Conservation (phyloP, 30 jellyfish, hydroid and myxozoan species). For the Aurelia coerulea region DNA sequence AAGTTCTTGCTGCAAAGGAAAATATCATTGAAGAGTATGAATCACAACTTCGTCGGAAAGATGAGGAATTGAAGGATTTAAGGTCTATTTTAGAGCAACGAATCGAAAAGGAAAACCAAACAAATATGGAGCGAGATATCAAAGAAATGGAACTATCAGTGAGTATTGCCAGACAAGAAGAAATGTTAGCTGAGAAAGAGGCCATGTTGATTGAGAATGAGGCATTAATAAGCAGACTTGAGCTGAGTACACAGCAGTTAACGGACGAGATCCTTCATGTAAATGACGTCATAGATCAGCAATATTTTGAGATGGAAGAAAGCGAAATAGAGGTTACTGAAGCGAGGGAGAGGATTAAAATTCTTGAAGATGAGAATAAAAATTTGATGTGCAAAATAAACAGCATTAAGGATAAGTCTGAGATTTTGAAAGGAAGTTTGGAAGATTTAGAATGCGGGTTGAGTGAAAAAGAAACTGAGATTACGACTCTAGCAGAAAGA, state of each 20-base stretch:
- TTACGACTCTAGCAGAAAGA: neutral
- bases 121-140: constrained; percentile 43
- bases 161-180: constrained; percentile 30
- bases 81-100: constrained; percentile 36
- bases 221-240: constrained; percentile 15
- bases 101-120: constrained; percentile 34
- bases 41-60: constrained; percentile 6
- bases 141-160: constrained; percentile 34
- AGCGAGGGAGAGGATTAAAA: neutral
- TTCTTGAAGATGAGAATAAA: constrained; percentile 14
- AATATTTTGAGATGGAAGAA: constrained; percentile 18
- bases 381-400: neutral
- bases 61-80: constrained; percentile 26
- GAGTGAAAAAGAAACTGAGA: neutral
- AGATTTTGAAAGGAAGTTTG: constrained; percentile 13
- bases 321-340: neutral
- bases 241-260: constrained; percentile 28
- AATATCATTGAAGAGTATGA: constrained; percentile 23
- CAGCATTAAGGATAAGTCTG: constrained; percentile 5
- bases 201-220: constrained; percentile 28
- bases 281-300: constrained; percentile 42
- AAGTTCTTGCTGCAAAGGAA: constrained; percentile 18
- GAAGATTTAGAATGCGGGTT: constrained; percentile 18
- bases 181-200: constrained; percentile 5
- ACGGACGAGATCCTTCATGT: constrained; percentile 45